Percentiles rank a stretch among this genome's conserved stretches.
Evolutionary conservation across 2,797 vertebrate genomes (phyloP).

Genomic region (Simalia tracyae): DNA sequence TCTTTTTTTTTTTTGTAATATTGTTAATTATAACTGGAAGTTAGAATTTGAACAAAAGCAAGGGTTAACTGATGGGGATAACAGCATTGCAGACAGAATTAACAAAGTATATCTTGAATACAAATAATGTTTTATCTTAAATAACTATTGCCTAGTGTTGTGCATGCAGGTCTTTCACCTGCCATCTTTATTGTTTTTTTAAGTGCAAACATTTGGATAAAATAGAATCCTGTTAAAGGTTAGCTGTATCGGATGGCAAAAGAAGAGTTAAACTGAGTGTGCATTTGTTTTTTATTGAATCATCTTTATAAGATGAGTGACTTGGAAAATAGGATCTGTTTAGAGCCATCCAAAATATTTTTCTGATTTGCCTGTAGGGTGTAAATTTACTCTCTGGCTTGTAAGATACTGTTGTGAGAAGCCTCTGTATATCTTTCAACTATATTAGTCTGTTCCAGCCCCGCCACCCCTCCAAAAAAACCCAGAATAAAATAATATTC

Average conservation of each 20-base stretch:
- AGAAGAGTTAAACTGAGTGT: constrained; percentile 54
- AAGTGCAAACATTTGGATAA: constrained; percentile 53
- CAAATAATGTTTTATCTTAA: constrained; percentile 55
- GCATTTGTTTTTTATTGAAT: constrained; percentile 59
- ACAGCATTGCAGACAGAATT: constrained; percentile 45
- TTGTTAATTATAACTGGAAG: constrained; percentile 72
- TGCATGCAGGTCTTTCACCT: constrained; percentile 55
- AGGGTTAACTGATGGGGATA: constrained; percentile 55
- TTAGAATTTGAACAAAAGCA: constrained; percentile 59
- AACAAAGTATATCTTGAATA: constrained; percentile 47
- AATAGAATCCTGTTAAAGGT: constrained; percentile 73
- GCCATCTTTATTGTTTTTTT: constrained; percentile 48
- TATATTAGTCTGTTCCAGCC: not conserved
- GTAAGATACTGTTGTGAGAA: not conserved
- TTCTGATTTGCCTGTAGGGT: constrained; percentile 24
- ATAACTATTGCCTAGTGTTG: constrained; percentile 50
- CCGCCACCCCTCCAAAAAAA: not conserved
- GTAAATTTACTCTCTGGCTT: constrained; percentile 20
- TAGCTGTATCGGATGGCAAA: constrained; percentile 66
- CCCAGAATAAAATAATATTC: not conserved
- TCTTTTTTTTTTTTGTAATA: constrained; percentile 67
- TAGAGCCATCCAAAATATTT: not conserved
- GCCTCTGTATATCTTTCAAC: not conserved
- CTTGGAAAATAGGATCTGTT: constrained; percentile 37
- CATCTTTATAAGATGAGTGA: constrained; percentile 58